Evolutionary conservation across 2,797 vertebrate species (phyloP).

Genomic region (Denticeps clupeoides): DNA sequence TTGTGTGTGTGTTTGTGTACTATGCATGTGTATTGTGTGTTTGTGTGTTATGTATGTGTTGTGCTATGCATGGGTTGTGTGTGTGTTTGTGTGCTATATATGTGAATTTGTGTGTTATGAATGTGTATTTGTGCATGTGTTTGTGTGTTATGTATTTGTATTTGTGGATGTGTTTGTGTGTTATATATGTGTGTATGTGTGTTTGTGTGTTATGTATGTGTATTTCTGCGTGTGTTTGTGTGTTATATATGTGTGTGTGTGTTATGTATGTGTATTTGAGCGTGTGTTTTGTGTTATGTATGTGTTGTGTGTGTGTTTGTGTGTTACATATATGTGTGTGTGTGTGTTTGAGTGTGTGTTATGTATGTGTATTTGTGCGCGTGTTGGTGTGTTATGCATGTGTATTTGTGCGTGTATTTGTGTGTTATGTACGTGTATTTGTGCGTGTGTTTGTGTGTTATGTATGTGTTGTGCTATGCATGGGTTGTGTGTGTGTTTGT

Average conservation of each 20-base stretch:
- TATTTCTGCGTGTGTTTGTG: conserved; percentile 47
- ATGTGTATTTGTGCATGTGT: conserved; percentile 41
- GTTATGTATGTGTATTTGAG: conserved; percentile 16
- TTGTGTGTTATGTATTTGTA: conserved; percentile 54
- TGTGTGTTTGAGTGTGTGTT: background rate
- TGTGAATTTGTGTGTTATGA: conserved; percentile 43
- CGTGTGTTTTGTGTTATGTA: background rate
- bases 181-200: conserved; percentile 46
- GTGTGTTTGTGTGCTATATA: background rate
- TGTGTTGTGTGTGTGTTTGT: background rate
- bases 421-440: conserved; percentile 50
- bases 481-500: conserved; percentile 45
- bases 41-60: no score
- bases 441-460: conserved; percentile 47
- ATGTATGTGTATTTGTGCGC: no score
- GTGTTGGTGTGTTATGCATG: no score
- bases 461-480: no score
- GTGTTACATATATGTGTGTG: no score
- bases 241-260: conserved; percentile 52
- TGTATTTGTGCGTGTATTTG: conserved; percentile 45
- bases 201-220: conserved; percentile 47
- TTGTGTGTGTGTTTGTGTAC: no score
- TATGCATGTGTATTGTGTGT: no score
- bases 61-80: no score
- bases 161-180: conserved; percentile 47